Evolutionary conservation across 1,140 invertebrate genomes (phyloP), one percentile per base, ranked within the genome.

Genomic region (fruit fly (Drosophila melanogaster)): DNA sequence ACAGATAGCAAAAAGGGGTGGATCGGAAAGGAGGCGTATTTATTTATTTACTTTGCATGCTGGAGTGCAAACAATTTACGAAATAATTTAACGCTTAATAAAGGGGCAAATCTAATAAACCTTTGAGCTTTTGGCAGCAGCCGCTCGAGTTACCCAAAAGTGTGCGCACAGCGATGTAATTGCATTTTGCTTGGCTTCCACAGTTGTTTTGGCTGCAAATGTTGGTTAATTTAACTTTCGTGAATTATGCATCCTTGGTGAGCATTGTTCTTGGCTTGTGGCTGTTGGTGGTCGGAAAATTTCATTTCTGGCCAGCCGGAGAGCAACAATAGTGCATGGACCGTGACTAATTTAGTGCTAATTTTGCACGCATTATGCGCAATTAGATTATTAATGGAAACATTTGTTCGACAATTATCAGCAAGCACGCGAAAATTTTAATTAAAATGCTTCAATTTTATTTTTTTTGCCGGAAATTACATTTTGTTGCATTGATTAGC

Each of bases 11-110:
- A 15, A 6, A 22, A 19, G 3, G 54, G 47, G 12, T 10, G 40
- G 40, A 15, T 3, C 7, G 15, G 8, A 4, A 17, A n/a, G 17
- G 17, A 38, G 65, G 57, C 64, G 67, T 81, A 61, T 89, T 84
- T 89, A 61, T 89, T 84, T 89, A 79, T 87, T 84, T 85, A 64
- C 73, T 69, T 85, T 80, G 61, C 71, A 24, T 59, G 85, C 62
- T 81, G 55, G 62, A 77, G 70, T 89, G 75, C 70, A 83, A 80
- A 89, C 79, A 89, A 84, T 89, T 89, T 89, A 56, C 84, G 58
- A 89, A 89, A 89, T 89, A 89, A 89, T 89, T 89, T 89, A 89
- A 89, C 84, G 84, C 84, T 89, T 89, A 89, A 89, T 89, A 89
- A 89, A 89, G 71, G 84, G 77, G 51, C 73, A 89, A 89, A 89